phyloP scores from a whole-genome alignment of 2,888 invertebrate species.

The Euproctis similis region DNA sequence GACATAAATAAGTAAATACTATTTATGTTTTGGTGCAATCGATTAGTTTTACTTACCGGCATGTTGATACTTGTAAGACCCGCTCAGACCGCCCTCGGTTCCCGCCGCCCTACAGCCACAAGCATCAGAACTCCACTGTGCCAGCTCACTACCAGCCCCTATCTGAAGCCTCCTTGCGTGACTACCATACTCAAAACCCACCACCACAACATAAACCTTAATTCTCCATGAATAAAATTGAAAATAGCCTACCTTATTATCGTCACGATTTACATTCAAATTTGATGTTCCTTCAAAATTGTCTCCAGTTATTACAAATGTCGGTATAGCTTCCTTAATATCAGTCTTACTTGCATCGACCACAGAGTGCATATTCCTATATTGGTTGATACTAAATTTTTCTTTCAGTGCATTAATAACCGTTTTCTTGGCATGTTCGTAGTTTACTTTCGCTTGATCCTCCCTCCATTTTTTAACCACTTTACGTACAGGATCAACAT shows the following conservation, averaged over 20 bases:
- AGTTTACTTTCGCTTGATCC: conserved; percentile 46
- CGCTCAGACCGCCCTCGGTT: conserved; percentile 53
- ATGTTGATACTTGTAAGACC: conserved; percentile 46
- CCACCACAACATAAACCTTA: conserved; percentile 38
- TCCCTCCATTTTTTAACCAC: conserved; percentile 60
- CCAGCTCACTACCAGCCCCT: conserved; percentile 66
- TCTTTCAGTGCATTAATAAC: conserved; percentile 65
- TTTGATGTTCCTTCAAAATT: conserved; percentile 65
- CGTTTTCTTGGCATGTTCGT: conserved; percentile 53
- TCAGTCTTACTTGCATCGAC: conserved; percentile 35
- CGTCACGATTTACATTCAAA: conserved; percentile 52
- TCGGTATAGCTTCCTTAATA: conserved; percentile 37
- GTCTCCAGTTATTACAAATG: conserved; percentile 55
- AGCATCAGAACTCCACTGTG: conserved; percentile 59
- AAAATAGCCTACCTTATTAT: conserved; percentile 22
- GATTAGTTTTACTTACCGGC: conserved; percentile 68
- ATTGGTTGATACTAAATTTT: conserved; percentile 41
- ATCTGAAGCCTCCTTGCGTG: conserved; percentile 65
- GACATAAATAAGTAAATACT: no score
- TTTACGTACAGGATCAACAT: conserved; percentile 41
- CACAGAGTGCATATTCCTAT: conserved; percentile 33
- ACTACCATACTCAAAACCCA: conserved; percentile 43
- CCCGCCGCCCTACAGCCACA: conserved; percentile 63
- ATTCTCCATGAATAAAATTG: conserved; percentile 22
- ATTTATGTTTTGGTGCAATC: no score